Base-by-base conservation (phyloP, 2,888 invertebrate species). In the Laothoe populi region DNA sequence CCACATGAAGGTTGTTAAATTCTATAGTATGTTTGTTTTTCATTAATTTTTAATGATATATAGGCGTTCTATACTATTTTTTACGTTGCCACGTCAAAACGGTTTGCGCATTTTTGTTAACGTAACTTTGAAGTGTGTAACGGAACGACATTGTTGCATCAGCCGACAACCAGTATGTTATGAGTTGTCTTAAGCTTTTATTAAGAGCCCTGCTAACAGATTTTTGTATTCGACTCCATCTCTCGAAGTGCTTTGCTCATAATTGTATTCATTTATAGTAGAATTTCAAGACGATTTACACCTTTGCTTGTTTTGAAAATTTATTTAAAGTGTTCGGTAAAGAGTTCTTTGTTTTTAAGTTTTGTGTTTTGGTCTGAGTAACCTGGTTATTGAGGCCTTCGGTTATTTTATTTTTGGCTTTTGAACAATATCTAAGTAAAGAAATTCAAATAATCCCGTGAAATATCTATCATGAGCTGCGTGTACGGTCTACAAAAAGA, bases 401-500 rank as follows among this genome's bases (percentile, higher is more conserved):
- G 73, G 62, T 64, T 63, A 64, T 58, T 58, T 57, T 53, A 64
- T 72, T 72, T 71, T 64, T 67, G 63, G 63, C 61, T 26, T 62
- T 65, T 66, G 60, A 63, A 63, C 66, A 13, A 62, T 59, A 58
- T 61, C 62, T 58, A 62, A 46, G 45, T 44, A 61, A 60, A 64
- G 16, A 60, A 62, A 65, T 64, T 63, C 46, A 63, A 72, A 71
- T 60, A 68, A 64, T 46, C 60, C 26, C 23, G 61, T 70, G 61
- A 64, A 66, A 66, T 68, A 62, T 66, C 72, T 87, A 90, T 79
- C 84, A 90, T 90, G 90, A 87, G 81, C 88, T 80, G 77, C 84
- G 84, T 73, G 70, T 80, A 80, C 69, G 74, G 67, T 65, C 77
- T 80, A 79, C 67, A 78, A 77, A 70, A 78, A 64, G 81, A 77